Evolutionary conservation across 2,888 invertebrate species (phyloP), one percentile per base, ranked within the genome.

Genomic region (Sturmia bella): DNA sequence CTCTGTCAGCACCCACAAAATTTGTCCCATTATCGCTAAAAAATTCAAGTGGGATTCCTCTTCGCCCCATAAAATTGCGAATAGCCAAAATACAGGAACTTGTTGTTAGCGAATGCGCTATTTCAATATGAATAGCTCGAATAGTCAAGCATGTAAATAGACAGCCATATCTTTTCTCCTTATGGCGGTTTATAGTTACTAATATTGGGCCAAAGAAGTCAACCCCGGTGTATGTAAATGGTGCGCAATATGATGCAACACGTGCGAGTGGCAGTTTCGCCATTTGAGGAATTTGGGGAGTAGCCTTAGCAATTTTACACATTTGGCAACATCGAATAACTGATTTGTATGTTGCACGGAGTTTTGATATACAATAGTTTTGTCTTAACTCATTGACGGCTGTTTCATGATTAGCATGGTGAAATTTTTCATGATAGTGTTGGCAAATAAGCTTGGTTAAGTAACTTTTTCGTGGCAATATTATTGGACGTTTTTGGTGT

Each of bases 81-180:
- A 56, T 70, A 17, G 64, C 63, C 13, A 70, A 17, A 19, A 70
- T 54, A 5, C 56, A 70, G 12, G 70, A 70, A 13, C 45, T 64
- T 0, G 52, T 72, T 12, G 54, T 61, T 13, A 61, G 9, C 6
- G 48, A 69, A 19, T 59, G 43, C 6, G 83, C 83, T 0, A 83
- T 41, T 21, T 84, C 83, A 7, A 85, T 32, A 54, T 84, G 84
- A n/a, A n/a, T n/a, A n/a, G n/a, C n/a, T n/a, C n/a, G n/a, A n/a
- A n/a, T n/a, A 13, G 59, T 21, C n/a, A 83, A 43, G 27, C 85
- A 85, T 1, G 82, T 83, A 15, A 85, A 83, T 21, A 74, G 11
- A 39, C 32, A 56, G 5, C 81, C 84, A 41, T 81, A 81, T 3
- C 72, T 15, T 56, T 39, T 57, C 21, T 57, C n/a, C n/a, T n/a